phyloP scores from a whole-genome alignment of 2,797 vertebrate genomes.

The Ceryle rudis region DNA sequence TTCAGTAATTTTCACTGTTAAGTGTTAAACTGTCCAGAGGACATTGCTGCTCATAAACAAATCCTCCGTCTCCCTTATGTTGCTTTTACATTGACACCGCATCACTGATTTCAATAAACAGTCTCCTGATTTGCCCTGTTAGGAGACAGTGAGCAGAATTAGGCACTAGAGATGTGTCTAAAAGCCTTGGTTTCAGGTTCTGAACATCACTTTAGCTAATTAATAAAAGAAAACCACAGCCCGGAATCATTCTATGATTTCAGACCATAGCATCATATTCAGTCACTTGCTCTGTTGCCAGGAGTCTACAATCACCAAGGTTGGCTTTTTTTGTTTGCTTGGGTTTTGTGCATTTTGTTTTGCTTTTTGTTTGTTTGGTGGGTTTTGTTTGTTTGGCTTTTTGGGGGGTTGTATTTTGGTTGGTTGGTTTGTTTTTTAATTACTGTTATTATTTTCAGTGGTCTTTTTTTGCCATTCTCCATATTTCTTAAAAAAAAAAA shows the following conservation, averaged over 20 bases:
- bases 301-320: neutral
- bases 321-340: neutral
- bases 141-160: constrained; percentile 17
- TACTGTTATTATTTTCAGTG: neutral
- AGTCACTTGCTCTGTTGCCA: neutral
- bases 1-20: constrained; percentile 49
- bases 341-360: no score
- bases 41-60: constrained; percentile 31
- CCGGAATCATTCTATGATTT: constrained; percentile 43
- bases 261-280: neutral
- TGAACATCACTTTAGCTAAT: constrained; percentile 65
- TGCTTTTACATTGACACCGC: neutral
- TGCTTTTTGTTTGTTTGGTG: no score
- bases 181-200: constrained; percentile 65
- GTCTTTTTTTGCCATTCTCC: neutral
- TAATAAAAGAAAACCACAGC: constrained; percentile 64
- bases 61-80: constrained; percentile 31
- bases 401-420: neutral
- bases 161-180: constrained; percentile 65
- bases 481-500: neutral
- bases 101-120: constrained; percentile 40
- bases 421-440: neutral
- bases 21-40: constrained; percentile 39
- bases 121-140: constrained; percentile 30
- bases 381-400: neutral